Base-by-base conservation (phyloP, 1,140 invertebrate species). In the Leptinotarsa lineolata region DNA sequence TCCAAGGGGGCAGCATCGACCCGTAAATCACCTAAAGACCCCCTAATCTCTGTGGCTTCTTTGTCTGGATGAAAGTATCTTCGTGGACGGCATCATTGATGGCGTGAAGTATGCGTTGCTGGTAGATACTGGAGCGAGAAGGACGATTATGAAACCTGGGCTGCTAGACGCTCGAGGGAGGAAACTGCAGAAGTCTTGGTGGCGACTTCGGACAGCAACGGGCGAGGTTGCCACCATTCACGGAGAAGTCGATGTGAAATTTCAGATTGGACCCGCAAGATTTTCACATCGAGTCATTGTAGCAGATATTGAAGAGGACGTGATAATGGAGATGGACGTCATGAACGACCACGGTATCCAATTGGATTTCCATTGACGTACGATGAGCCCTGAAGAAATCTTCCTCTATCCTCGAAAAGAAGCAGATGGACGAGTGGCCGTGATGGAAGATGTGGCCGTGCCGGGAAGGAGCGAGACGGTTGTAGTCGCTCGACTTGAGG, bases 121-220 rank as follows among this genome's bases (percentile, higher is more conserved):
- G n/a, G n/a, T n/a, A n/a, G n/a, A n/a, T n/a, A n/a, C n/a, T n/a
- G 68, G 73, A 18, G 64, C 76, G 68, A 68, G 60, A 2, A 30
- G 76, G 8, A 18, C 68, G 39, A 72, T 76, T 6, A 70, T 79
- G n/a, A n/a, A n/a, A n/a, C n/a, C n/a, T n/a, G n/a, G n/a, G n/a
- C n/a, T n/a, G n/a, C n/a, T n/a, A 63, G 20, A 13, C 20, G 12
- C 20, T 11, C 13, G 13, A 63, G 20, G 20, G 20, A 63, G 60
- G 8, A 11, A 54, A 54, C n/a, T 54, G 11, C 16, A 12, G 48
- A 54, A 16, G 11, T 54, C 48, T 12, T 12, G 48, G 16, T 54
- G 48, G 48, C 16, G 48, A 54, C 16, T 54, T 12, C 48, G 48
- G 16, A 54, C 48, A 54, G 13, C 60, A 11, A 63, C 60, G 8